Base-by-base conservation (phyloP, 2,888 invertebrate species). In the Drosophila yooni region DNA sequence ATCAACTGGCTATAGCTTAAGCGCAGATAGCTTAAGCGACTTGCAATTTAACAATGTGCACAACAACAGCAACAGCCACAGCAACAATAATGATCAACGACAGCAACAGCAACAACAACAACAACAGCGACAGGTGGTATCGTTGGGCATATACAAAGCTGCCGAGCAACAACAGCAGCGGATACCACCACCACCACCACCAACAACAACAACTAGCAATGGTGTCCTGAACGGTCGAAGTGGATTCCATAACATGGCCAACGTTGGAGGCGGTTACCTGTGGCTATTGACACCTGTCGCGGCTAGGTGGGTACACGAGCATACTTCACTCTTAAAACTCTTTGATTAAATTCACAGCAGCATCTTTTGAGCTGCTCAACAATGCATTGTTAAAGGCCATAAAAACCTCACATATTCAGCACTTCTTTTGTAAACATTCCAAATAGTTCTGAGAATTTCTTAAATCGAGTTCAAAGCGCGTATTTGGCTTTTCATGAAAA, bases 271-370 rank as follows among this genome's bases (percentile, higher is more conserved):
- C 29, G 91, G 92, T 70, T 92, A 93, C 82, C 87, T 93, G 73
- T 93, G 93, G 93, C 91, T 93, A 58, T 76, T 93, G 81, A 93
- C 93, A 92, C 93, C 93, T 91, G 93, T 93, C 82, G 93, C 92
- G 51, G 93, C 93, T 65, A 93, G 93, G 93, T 93, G 81, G 91
- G 89, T 81, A 34, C 8, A 38, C 7, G 13, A 31, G 48, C 8
- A 46, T 5, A 21, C 15, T 31, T 15, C 2, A n/a, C 13, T 34
- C 43, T 4, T 4, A 51, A 25, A n/a, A 5, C 13, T 27, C 36
- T 13, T 38, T n/a, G 2, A 38, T 25, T 8, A 4, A 38, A 56
- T 36, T 54, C 18, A 18, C 25, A 27, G 25, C 18, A 10, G 18
- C 3, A 11, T 18, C 27, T 27, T 38, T 38, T 15, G 4, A 8